Conservation (phyloP, 1,140 invertebrate genomes). For the Drosophila parvula region DNA sequence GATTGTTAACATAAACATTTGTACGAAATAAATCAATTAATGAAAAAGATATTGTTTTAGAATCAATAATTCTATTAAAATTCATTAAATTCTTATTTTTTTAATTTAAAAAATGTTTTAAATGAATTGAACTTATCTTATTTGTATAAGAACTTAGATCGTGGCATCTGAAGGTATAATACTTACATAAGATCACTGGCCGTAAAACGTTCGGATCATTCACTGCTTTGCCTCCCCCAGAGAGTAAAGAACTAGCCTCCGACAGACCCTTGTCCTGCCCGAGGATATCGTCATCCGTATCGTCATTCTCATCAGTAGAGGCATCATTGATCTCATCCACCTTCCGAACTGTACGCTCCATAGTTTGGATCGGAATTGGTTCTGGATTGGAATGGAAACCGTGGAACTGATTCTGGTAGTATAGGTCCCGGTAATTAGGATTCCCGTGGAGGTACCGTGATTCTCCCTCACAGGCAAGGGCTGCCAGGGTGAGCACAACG, state of each 20-base stretch:
- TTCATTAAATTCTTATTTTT: background rate
- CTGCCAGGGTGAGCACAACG: conserved; percentile 35
- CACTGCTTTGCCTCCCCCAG: conserved; percentile 63
- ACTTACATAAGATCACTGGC: conserved; percentile 73
- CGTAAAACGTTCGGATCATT: conserved; percentile 74
- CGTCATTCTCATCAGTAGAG: conserved; percentile 31
- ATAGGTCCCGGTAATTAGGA: conserved; percentile 58
- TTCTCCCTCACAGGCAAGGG: conserved; percentile 48
- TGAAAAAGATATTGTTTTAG: conserved; percentile 2
- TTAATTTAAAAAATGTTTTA: too few species aligned
- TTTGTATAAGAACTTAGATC: background rate
- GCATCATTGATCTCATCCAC: conserved; percentile 35
- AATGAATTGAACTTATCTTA: too few species aligned
- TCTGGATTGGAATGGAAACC: conserved; percentile 62
- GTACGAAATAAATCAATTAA: too few species aligned
- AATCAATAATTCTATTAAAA: too few species aligned
- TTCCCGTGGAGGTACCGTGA: conserved; percentile 52
- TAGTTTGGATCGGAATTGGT: conserved; percentile 47
- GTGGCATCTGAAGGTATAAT: background rate
- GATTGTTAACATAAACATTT: too few species aligned
- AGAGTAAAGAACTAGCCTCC: conserved; percentile 66
- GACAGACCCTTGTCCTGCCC: conserved; percentile 85
- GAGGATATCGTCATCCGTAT: conserved; percentile 86
- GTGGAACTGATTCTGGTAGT: conserved; percentile 73
- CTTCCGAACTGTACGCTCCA: conserved; percentile 39